Evolutionary conservation across 2,888 invertebrate genomes (phyloP).

Genomic region (Blastobasis lacticolella): DNA sequence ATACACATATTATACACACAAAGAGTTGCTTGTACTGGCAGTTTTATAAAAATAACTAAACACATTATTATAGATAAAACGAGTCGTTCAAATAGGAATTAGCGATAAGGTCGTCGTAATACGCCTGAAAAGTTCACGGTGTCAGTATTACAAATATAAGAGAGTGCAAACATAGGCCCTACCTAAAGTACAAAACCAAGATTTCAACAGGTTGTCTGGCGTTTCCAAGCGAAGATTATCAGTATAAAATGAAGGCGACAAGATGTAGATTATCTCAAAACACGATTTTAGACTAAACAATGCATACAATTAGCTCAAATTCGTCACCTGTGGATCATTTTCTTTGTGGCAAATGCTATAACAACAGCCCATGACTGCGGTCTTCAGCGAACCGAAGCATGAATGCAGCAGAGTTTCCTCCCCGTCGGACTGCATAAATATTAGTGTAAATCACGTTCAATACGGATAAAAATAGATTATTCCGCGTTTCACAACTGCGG

Average conservation of each 20-base stretch:
- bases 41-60: conserved; percentile 5
- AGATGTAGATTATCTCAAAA: background rate
- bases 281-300: conserved; percentile 12
- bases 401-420: conserved; percentile 62
- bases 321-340: conserved; percentile 76
- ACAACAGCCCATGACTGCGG: conserved; percentile 78
- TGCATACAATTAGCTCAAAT: conserved; percentile 3
- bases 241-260: no score
- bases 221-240: no score
- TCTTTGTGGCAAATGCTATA: conserved; percentile 84
- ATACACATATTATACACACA: no score
- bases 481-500: conserved; percentile 28
- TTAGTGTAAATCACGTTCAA: conserved; percentile 48
- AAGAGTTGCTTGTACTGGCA: conserved; percentile 10
- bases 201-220: no score
- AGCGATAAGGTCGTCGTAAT: conserved; percentile 22
- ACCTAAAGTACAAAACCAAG: no score
- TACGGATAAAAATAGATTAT: conserved; percentile 62
- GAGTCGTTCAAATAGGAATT: conserved; percentile 40
- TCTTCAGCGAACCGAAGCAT: conserved; percentile 66
- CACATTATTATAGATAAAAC: background rate
- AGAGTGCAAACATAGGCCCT: no score
- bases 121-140: conserved; percentile 14
- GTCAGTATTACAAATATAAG: conserved; percentile 12
- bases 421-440: conserved; percentile 66